Evolutionary conservation across 2,797 vertebrate genomes (phyloP), one percentile per base, ranked within the genome.

Genomic region (Sebastes melanostomus): DNA sequence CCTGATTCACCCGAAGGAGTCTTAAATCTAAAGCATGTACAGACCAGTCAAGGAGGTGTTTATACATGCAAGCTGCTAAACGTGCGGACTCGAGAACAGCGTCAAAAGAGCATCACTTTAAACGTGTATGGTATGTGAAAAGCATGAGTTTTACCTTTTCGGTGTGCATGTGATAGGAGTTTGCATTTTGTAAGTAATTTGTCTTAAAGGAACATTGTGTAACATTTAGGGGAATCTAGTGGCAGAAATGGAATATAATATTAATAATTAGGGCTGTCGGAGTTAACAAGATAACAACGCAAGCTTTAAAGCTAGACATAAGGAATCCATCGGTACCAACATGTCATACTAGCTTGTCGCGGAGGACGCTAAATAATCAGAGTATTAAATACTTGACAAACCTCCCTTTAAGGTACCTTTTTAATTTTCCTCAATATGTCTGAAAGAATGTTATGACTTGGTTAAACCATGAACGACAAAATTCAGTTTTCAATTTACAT

Each of bases 61-160:
- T 97, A 97, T 42, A 94, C 92, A 2, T 97, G 97, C 72, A 76
- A 72, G 0, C 75, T 96, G 20, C 18, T 86, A 36, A 97, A 97
- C 75, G 66, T 38, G 12, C 55, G 56, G 72, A 96, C 95, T 0
- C 55, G 65, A 1, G 72, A 1, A 4, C 68, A 29, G 8, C 77
- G 85, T 3, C 85, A 88, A 22, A 93, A 81, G n/a, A 93, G 78
- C 73, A 22, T 93, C 24, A 88, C 66, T 32, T 24, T 97, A 75
- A 85, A 85, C 0, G 66, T 97, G 59, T 95, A 94, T 1, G 95
- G 97, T 97, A 86, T 13, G 88, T 85, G 11, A 30, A 81, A 54
- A 61, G 3, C 14, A 11, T 13, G 5, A 30, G 16, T 50, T 29
- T 66, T 13, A 8, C 55, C 2, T 32, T 24, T 71, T 18, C 6